phyloP scores from a whole-genome alignment of 2,888 invertebrate species.

The Agonopterix subpropinquella region DNA sequence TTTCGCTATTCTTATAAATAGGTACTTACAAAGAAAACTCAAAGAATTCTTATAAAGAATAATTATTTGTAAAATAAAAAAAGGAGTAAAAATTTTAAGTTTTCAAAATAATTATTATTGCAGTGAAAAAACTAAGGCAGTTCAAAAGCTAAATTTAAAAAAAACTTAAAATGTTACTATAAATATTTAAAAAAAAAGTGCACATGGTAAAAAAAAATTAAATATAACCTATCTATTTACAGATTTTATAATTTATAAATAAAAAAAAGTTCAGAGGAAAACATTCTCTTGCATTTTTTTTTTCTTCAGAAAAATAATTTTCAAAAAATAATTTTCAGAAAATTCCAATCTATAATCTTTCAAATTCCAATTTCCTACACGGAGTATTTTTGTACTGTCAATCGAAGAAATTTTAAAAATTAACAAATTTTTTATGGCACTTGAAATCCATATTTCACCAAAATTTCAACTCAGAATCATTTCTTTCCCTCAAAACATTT shows the following conservation, averaged over 20 bases:
- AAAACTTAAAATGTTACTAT: constrained; percentile 10
- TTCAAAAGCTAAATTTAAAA: constrained; percentile 16
- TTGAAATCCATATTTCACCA: background rate
- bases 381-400: constrained; percentile 28
- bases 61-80: constrained; percentile 19
- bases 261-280: constrained; percentile 14
- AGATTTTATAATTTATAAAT: constrained; percentile 24
- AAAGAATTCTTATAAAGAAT: constrained; percentile 14
- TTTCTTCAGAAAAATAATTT: background rate
- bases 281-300: background rate
- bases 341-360: background rate
- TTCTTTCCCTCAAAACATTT: constrained; percentile 60
- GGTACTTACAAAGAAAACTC: constrained; percentile 21
- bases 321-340: background rate
- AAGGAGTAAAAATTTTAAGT: constrained; percentile 25
- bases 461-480: constrained; percentile 12
- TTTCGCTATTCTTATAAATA: constrained; percentile 23
- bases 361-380: constrained; percentile 26
- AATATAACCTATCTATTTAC: constrained; percentile 44
- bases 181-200: constrained; percentile 4
- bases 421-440: constrained; percentile 51
- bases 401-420: constrained; percentile 11
- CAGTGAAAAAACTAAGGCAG: constrained; percentile 9
- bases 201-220: constrained; percentile 11
- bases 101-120: constrained; percentile 12